phyloP scores from a whole-genome alignment of 2,797 vertebrate genomes.

The Sternarchorhynchus goeldii region DNA sequence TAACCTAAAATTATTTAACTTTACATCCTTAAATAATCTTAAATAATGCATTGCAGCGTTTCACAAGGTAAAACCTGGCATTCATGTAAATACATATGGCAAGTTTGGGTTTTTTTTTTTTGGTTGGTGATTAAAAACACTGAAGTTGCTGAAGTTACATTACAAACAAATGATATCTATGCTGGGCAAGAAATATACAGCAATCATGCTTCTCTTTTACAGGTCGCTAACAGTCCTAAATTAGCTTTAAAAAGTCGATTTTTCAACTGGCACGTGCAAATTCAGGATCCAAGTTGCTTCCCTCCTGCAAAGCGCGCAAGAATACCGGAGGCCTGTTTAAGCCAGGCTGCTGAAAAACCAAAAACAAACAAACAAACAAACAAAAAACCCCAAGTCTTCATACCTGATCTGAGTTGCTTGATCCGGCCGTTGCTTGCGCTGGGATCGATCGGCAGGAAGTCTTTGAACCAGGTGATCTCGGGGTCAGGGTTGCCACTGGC shows the following conservation, averaged over 20 bases:
- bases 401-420: constrained; percentile 96
- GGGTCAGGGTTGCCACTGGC: constrained; percentile 98
- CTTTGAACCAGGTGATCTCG: constrained; percentile 99
- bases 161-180: constrained; percentile 69
- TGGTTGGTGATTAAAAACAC: too few species aligned
- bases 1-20: too few species aligned
- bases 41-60: too few species aligned
- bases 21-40: too few species aligned
- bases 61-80: too few species aligned
- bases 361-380: too few species aligned
- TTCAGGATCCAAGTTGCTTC: background rate
- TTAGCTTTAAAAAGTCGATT: background rate
- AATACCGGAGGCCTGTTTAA: constrained; percentile 17
- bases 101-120: too few species aligned
- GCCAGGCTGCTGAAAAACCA: background rate
- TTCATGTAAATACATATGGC: too few species aligned
- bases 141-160: constrained; percentile 59
- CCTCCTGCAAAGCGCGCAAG: background rate
- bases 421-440: constrained; percentile 91
- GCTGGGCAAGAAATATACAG: constrained; percentile 59
- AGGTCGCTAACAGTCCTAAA: constrained; percentile 51
- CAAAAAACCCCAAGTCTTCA: constrained; percentile 43
- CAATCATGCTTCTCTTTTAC: constrained; percentile 43
- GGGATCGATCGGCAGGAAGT: constrained; percentile 96
- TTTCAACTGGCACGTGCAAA: background rate